A percentile compares a stretch with the other conserved stretches of the same genome.
Conservation (phyloP, 2,888 invertebrate species). For the Dione vanillae region DNA sequence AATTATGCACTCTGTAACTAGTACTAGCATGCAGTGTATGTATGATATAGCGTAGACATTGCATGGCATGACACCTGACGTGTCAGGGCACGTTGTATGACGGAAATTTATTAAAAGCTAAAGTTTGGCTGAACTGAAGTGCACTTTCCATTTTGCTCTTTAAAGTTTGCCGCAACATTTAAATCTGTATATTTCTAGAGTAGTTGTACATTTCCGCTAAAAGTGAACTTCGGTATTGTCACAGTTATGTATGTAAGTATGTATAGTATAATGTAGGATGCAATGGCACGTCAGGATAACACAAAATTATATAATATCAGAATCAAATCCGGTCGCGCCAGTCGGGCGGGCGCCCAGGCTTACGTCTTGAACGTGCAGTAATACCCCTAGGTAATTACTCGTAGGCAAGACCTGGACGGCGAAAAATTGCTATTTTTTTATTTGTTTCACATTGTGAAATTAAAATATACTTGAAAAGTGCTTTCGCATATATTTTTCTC, state of each 20-base stretch:
- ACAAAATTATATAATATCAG: background rate
- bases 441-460: background rate
- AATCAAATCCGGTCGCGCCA: conserved; percentile 6
- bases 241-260: background rate
- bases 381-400: conserved; percentile 15
- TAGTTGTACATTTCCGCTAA: background rate
- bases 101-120: background rate
- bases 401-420: conserved; percentile 23
- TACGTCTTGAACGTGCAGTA: conserved; percentile 15
- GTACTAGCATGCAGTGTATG: background rate
- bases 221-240: conserved; percentile 6
- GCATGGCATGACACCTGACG: background rate
- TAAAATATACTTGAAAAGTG: background rate
- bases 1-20: background rate
- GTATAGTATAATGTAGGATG: background rate
- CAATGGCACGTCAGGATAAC: background rate
- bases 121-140: background rate
- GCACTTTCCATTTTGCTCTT: conserved; percentile 1
- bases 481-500: background rate
- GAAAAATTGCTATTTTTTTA: conserved; percentile 8
- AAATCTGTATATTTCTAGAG: background rate
- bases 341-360: conserved; percentile 15
- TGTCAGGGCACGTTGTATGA: background rate
- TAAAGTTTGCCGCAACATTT: background rate
- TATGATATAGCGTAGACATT: background rate